Percentiles rank a stretch among this genome's conserved stretches.
phyloP scores from a whole-genome alignment of 2,113 vertebrate species.

The Micronycteris hirsuta region DNA sequence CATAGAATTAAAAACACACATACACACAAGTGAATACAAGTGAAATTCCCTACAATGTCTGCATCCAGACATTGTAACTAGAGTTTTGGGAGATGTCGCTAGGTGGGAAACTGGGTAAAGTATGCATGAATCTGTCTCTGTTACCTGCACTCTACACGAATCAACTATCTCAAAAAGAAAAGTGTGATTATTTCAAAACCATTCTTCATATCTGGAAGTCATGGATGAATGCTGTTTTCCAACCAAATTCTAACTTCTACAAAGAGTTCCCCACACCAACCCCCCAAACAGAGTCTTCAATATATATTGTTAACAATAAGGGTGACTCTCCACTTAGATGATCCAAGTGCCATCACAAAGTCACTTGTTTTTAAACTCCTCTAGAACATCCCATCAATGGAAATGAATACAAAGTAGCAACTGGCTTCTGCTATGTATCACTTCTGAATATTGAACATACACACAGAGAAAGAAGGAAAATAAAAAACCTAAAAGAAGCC shows the following conservation, averaged over 20 bases:
- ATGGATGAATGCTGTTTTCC: neutral
- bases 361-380: neutral
- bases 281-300: neutral
- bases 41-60: neutral
- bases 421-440: neutral
- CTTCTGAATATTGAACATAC: neutral
- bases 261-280: neutral
- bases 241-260: neutral
- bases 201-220: neutral
- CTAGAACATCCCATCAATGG: neutral
- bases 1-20: neutral
- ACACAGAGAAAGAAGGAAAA: neutral
- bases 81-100: neutral
- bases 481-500: neutral
- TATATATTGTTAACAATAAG: neutral
- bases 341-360: neutral
- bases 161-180: neutral
- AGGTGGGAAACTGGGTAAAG: neutral
- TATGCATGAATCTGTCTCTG: accelerated
- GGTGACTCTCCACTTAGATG: neutral
- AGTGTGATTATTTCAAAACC: neutral
- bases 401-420: neutral
- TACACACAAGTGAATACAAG: neutral
- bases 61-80: accelerated
- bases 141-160: neutral